Evolutionary conservation across 1,140 invertebrate species (phyloP), one percentile per base, ranked within the genome.

Genomic region (Lethrus apterus): DNA sequence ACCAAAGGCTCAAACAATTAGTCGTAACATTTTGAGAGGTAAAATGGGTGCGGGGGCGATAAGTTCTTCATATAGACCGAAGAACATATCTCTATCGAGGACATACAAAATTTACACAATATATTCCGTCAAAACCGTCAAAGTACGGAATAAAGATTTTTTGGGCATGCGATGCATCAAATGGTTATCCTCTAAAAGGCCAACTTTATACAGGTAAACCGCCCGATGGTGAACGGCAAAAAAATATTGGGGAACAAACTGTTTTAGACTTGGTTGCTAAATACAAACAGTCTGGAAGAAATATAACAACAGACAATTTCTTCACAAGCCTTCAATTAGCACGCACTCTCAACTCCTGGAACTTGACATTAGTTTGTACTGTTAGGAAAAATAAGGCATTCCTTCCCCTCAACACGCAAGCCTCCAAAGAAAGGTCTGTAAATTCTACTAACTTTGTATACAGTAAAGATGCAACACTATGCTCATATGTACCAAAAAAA

Each of bases 141-240:
- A 65, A 36, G 49, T 74, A 71, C 55, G 70, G 67, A 3, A 62
- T 72, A 33, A 71, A 72, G 57, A 48, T 65, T 20, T 67, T 56
- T 48, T 63, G 56, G 56, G 45, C 58, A 44, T 63, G 56, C 46
- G 56, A 59, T 38, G 53, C 26, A 4, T 44, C 34, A 32, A 56
- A 46, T 29, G 38, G 36, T 36, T 52, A 58, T 50, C 52, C 52
- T 55, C 15, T 54, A 13, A 32, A 41, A 38, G 51, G 48, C 8
- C 10, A 45, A 21, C 2, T 52, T 21, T 59, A 52, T 29, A 51
- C 40, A 20, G 57, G 52, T 20, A 54, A 54, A 44, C 31, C 31
- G 14, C 13, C 31, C 5, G 14, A 11, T 33, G 9, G 31, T 33
- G 14, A 17, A 33, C 31, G 31, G 5, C 14, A 33, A 33, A 33